Conservation (phyloP, 2,888 invertebrate species). For the Dugesia japonica region DNA sequence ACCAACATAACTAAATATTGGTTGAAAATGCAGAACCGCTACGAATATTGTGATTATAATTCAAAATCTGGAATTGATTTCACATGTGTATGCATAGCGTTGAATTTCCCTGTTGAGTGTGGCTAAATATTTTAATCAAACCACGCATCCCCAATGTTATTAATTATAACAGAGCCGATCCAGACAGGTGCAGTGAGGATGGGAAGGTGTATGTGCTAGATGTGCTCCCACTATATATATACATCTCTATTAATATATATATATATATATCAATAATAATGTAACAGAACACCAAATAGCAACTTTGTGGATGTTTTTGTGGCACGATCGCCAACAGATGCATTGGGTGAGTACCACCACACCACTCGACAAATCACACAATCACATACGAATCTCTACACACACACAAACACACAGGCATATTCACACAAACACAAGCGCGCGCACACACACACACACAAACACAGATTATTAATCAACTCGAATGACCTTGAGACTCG, state of each 20-base stretch:
- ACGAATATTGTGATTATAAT: background rate
- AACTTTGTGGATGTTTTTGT: background rate
- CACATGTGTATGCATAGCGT: slow-evolving; percentile 13
- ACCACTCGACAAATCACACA: background rate
- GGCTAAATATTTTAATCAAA: slow-evolving; percentile 20
- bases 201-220: background rate
- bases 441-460: background rate
- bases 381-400: background rate
- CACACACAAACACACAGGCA: background rate
- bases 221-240: background rate
- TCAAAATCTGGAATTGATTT: slow-evolving; percentile 1
- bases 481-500: background rate
- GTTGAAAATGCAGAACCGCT: background rate
- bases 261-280: slow-evolving; percentile 2
- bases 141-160: slow-evolving; percentile 16
- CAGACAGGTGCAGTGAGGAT: background rate
- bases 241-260: background rate
- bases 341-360: background rate
- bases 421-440: background rate
- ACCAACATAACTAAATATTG: background rate
- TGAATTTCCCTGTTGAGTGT: slow-evolving; percentile 8
- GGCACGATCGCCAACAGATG: slow-evolving; percentile 13
- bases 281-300: background rate
- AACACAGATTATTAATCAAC: background rate
- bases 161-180: slow-evolving; percentile 14